Base-by-base conservation (phyloP, 2,113 vertebrate genomes). In the Dipodomys merriami region DNA sequence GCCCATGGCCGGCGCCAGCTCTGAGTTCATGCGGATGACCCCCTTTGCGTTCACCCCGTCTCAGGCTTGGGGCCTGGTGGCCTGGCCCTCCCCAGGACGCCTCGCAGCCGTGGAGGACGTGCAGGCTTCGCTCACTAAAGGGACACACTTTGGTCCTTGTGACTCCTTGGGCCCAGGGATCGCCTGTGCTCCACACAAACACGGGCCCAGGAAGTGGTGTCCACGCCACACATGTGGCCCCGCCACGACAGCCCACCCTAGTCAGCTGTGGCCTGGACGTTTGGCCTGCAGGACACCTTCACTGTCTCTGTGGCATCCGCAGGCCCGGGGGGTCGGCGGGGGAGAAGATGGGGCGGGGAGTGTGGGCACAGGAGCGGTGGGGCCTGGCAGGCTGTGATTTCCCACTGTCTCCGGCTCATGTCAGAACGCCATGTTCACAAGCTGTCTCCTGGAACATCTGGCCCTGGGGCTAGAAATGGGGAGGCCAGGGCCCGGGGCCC, bases 301-400 rank as follows among this genome's bases (percentile, higher is more conserved):
- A 0, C 33, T 3, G 30, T 67, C 25, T 18, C 57, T 74, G 39
- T 6, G 20, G 88, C 79, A 46, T 23, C 23, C 2, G 4, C 0
- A 69, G 33, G 27, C 46, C 53, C 60, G 0, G 5, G 3, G 8
- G 12, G 53, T 57, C 4, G 53, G 15, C 30, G 71, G 19, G 39
- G 0, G 67, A 23, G 53, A 5, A 20, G 7, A 64, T 77, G 35
- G n/a, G 39, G 10, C 5, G 53, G 53, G 15, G 53, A 18, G 53
- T 57, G 12, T 3, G 7, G 10, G 0, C 22, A 1, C 10, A n/a
- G 25, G 39, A 46, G 22, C 2, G 0, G 20, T 57, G 22, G 44
- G 35, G 18, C 1, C 0, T 2, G 5, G 57, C 8, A 29, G 46
- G 86, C 4, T 35, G 15, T 16, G 39, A 60, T 86, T 68, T 29